Evolutionary conservation across 2,113 vertebrate species (phyloP).

Genomic region (Leptocoma aspasia): DNA sequence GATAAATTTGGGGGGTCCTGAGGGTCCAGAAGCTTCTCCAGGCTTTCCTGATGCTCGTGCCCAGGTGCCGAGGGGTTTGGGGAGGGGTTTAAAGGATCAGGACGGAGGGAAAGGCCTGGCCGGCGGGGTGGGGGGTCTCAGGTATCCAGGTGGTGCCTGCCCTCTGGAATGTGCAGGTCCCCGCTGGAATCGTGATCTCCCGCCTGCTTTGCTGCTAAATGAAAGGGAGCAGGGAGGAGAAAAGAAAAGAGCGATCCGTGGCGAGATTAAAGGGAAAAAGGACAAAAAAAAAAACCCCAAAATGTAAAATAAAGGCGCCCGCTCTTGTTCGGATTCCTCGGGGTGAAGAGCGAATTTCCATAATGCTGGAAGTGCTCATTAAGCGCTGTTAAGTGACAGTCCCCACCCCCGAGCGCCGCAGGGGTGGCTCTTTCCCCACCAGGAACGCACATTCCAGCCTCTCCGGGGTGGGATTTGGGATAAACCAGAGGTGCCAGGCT

Average conservation of each 20-base stretch:
- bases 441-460: rapidly evolving
- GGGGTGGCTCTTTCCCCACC: not conserved
- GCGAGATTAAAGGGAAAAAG: not conserved
- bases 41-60: rapidly evolving
- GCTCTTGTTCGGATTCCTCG: not conserved
- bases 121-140: rapidly evolving
- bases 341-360: slow-evolving; percentile 39
- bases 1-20: too few species aligned
- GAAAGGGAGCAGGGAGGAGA: not conserved
- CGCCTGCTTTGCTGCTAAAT: not conserved
- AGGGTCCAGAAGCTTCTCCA: not conserved
- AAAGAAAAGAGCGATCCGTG: not conserved
- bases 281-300: not conserved
- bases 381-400: not conserved
- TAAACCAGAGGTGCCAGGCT: not conserved
- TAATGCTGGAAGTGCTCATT: slow-evolving; percentile 6
- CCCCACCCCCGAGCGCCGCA: not conserved
- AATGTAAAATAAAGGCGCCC: not conserved
- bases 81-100: rapidly evolving
- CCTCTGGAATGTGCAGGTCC: not conserved
- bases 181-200: not conserved
- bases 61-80: rapidly evolving
- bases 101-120: rapidly evolving
- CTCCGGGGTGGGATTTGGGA: not conserved
- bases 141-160: rapidly evolving